Base-by-base conservation (phyloP, 1,140 invertebrate species). In the Brachystomella parvula region DNA sequence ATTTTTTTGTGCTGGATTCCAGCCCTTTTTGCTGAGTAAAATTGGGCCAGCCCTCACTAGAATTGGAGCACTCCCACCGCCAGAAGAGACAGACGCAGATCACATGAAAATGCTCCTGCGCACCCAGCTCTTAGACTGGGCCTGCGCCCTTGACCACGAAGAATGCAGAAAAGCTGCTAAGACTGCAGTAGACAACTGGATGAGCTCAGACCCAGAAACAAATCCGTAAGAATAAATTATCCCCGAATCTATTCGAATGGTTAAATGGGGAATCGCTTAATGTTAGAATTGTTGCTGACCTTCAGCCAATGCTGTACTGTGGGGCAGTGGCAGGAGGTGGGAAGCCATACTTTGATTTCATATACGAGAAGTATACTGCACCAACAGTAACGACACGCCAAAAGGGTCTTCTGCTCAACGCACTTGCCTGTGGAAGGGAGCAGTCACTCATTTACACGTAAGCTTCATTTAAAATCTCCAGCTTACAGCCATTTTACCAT, bases 51-150 rank as follows among this genome's bases (percentile, higher is more conserved):
- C 61, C 21, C 35, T 71, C 3, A 56, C 2, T 1, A 39, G 33
- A 64, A 66, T 68, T 19, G 66, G 70, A 0, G 0, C 64, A n/a
- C 60, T 62, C 32, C 70, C 65, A 39, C 12, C 30, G 28, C 56
- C 61, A 31, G 47, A 53, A 3, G 64, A 68, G 3, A 59, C 47
- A 33, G 65, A 63, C 3, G 24, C 35, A n/a, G n/a, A n/a, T n/a
- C n/a, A n/a, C n/a, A n/a, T n/a, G n/a, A 61, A 39, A 12, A 61
- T 68, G 9, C 49, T 58, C 21, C 47, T 65, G 0, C 1, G 70
- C 31, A 30, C 60, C 28, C 47, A 62, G 39, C 59, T 71, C 3
- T 39, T 71, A 19, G 59, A 63, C 35, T 68, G 59, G 63, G 66
- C 66, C 19, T 71, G 70, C 49, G 21, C 49, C 30, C 35, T 71